A percentile compares a stretch with the other conserved stretches of the same genome.
Evolutionary conservation across 2,797 vertebrate genomes (phyloP).

Genomic region (Darevskia mixta): DNA sequence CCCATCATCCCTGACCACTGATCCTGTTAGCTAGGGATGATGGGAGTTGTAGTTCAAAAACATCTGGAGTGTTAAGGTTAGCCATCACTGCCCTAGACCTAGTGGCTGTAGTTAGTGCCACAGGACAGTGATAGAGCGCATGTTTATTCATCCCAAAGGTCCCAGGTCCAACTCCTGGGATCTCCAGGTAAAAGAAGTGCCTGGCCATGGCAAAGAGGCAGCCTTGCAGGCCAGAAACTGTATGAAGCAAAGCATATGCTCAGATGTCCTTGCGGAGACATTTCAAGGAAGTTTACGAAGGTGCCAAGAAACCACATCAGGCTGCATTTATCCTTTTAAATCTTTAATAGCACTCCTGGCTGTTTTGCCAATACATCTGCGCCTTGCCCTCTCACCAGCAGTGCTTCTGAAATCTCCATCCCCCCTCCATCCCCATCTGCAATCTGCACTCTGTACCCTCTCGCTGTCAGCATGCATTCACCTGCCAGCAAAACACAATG

Average conservation of each 20-base stretch:
- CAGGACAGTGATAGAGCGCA: background rate
- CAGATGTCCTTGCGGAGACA: background rate
- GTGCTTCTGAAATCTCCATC: background rate
- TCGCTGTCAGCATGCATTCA: background rate
- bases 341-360: background rate
- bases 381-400: background rate
- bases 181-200: background rate
- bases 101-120: background rate
- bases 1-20: no score
- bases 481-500: slow-evolving; percentile 10
- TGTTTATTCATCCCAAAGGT: background rate
- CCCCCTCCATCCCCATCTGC: background rate
- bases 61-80: no score
- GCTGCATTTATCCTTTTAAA: background rate
- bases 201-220: no score
- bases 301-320: background rate
- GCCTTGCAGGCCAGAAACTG: accelerated
- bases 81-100: background rate
- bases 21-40: no score
- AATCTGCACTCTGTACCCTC: background rate
- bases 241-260: slow-evolving; percentile 11
- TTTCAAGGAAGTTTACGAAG: slow-evolving; percentile 7
- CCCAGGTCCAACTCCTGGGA: background rate
- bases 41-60: no score
- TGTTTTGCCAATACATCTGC: slow-evolving; percentile 4